These are phyloP conservation scores for Pteruthius melanotis DNA, from an alignment of 2,113 vertebrate species.

Conservation along the genomic window DNA sequence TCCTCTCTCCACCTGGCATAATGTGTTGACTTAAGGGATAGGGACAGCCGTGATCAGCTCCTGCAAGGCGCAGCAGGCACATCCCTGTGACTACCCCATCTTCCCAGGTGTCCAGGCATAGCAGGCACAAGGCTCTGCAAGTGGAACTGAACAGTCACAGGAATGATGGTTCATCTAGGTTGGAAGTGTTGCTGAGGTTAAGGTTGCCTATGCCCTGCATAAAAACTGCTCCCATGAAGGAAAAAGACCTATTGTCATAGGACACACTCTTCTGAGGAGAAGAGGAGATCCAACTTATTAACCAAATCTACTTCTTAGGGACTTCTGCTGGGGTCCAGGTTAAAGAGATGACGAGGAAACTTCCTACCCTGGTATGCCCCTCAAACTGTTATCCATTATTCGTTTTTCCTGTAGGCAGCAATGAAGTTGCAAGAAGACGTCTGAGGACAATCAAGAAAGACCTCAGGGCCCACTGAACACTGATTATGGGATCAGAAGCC, in stretches of 20 bases:
- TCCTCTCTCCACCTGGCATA: neutral
- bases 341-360: neutral
- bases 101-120: neutral
- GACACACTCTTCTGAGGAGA: accelerated
- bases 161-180: neutral
- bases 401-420: neutral
- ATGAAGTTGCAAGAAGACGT: neutral
- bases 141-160: neutral
- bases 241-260: neutral
- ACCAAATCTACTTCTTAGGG: neutral
- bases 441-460: neutral
- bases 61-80: accelerated
- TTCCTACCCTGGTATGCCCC: neutral
- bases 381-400: neutral
- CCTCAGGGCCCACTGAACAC: neutral
- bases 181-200: neutral
- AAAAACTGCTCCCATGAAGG: neutral
- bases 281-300: neutral
- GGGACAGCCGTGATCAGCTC: accelerated
- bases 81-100: neutral
- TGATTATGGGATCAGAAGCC: neutral
- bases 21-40: neutral
- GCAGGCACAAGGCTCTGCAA: neutral
- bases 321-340: neutral
- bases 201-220: neutral